Evolutionary conservation across 2,888 invertebrate species (phyloP).

Genomic region (Drosophila anomalata): DNA sequence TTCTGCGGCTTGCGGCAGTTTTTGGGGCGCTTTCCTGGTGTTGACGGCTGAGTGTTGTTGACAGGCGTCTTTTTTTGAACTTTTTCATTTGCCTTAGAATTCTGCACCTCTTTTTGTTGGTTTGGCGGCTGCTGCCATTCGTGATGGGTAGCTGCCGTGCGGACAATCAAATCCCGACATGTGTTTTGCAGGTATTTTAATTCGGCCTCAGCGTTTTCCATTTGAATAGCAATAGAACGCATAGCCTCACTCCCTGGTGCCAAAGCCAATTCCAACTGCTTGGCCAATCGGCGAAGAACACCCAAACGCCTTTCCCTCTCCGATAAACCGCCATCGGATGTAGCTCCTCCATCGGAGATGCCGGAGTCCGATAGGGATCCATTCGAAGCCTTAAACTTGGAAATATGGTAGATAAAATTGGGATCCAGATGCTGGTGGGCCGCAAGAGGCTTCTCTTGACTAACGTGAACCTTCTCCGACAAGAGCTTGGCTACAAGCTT

Average conservation of each 20-base stretch:
- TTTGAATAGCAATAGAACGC: conserved; percentile 86
- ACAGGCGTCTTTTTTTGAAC: conserved; percentile 45
- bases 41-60: conserved; percentile 46
- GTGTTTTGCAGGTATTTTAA: conserved; percentile 88
- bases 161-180: conserved; percentile 86
- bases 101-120: conserved; percentile 72
- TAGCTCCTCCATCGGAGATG: conserved; percentile 90
- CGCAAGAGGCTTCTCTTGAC: conserved; percentile 82
- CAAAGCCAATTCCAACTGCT: conserved; percentile 87
- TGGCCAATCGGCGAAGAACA: conserved; percentile 87
- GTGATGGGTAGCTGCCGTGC: conserved; percentile 83
- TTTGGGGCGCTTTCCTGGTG: conserved; percentile 55
- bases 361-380: conserved; percentile 90
- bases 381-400: conserved; percentile 83
- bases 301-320: conserved; percentile 88
- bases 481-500: conserved; percentile 84
- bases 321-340: conserved; percentile 87
- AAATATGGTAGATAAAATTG: conserved; percentile 82
- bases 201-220: conserved; percentile 88
- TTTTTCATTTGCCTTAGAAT: conserved; percentile 51
- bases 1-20: conserved; percentile 50
- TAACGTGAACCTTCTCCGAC: conserved; percentile 83
- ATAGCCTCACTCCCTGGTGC: conserved; percentile 88
- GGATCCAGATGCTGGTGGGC: conserved; percentile 82
- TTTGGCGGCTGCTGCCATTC: conserved; percentile 68